Percentiles rank a stretch among this genome's conserved stretches.
Evolutionary conservation across 2,888 invertebrate species (phyloP).

Genomic region (Thereva unica): DNA sequence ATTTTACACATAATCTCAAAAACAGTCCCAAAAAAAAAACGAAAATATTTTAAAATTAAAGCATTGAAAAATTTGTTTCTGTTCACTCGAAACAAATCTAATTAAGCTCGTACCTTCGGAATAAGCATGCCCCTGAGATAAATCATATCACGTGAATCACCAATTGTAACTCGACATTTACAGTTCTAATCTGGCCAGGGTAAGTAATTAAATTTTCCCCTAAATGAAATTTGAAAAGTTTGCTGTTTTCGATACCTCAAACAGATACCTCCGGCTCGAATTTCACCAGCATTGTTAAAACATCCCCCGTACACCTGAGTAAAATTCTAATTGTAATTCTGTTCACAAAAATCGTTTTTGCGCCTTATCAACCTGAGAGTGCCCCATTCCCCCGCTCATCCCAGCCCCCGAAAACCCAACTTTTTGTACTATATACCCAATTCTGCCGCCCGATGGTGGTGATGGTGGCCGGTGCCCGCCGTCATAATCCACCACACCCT

Average conservation of each 20-base stretch:
- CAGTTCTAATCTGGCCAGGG: conserved; percentile 26
- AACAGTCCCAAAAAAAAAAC: no score
- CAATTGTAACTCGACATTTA: conserved; percentile 15
- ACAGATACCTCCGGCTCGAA: not conserved
- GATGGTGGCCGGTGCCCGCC: no score
- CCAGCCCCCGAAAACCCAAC: conserved; percentile 1
- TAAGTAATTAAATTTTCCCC: conserved; percentile 31
- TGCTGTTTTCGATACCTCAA: conserved; percentile 15
- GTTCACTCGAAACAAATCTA: no score
- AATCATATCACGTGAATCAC: conserved; percentile 22
- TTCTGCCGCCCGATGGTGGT: no score
- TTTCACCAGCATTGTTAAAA: conserved; percentile 22
- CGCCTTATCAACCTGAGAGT: conserved; percentile 34
- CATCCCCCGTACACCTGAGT: conserved; percentile 5
- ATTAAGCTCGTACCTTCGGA: no score
- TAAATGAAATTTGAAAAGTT: conserved; percentile 26
- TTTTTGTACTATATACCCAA: not conserved
- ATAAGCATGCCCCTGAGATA: not conserved
- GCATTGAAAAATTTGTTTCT: no score
- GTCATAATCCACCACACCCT: no score
- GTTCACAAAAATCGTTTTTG: conserved; percentile 35
- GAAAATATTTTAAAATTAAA: no score
- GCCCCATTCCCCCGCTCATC: conserved; percentile 10
- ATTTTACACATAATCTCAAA: no score
- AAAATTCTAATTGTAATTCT: conserved; percentile 38